A percentile compares a stretch with the other conserved stretches of the same genome.
phyloP scores from a whole-genome alignment of 1,140 invertebrate species.

The Drosophila lacteicornis region DNA sequence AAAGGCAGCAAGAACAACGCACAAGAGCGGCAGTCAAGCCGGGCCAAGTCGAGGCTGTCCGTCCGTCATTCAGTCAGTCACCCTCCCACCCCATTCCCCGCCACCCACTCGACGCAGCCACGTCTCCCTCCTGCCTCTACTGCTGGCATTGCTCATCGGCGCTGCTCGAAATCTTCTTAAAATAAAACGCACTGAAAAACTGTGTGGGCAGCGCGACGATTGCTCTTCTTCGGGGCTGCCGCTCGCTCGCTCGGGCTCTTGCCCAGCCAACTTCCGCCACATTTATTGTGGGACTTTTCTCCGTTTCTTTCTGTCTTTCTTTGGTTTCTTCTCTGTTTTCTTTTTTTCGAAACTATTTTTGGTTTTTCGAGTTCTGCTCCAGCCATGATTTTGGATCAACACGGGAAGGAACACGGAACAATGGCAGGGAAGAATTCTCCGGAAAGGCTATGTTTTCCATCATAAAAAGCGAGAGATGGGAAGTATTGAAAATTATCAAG shows the following conservation, averaged over 20 bases:
- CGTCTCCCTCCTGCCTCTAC: slow-evolving; percentile 7
- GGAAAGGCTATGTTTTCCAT: background rate
- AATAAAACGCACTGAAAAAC: slow-evolving; percentile 71
- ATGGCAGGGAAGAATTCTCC: slow-evolving; percentile 31
- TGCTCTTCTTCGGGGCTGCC: slow-evolving; percentile 25
- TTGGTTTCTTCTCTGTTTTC: background rate
- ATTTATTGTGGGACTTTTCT: slow-evolving; percentile 49
- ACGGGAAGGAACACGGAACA: slow-evolving; percentile 15
- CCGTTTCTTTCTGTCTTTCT: slow-evolving; percentile 4
- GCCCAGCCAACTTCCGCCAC: slow-evolving; percentile 68
- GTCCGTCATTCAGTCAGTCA: slow-evolving; percentile 37
- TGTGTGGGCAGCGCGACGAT: slow-evolving; percentile 41
- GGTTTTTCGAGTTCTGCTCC: slow-evolving; percentile 42
- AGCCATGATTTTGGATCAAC: slow-evolving; percentile 43
- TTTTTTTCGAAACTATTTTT: slow-evolving; percentile 69
- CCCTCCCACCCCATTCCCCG: slow-evolving; percentile 23
- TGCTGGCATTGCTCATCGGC: slow-evolving; percentile 74
- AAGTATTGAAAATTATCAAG: background rate
- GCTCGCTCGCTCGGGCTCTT: slow-evolving; percentile 6
- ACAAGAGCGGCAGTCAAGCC: slow-evolving; percentile 30
- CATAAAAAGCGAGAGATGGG: background rate
- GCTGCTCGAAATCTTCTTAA: slow-evolving; percentile 72
- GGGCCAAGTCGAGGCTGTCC: slow-evolving; percentile 47
- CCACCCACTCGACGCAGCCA: slow-evolving; percentile 38
- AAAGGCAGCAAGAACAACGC: slow-evolving; percentile 33